Percentiles rank a stretch among this genome's conserved stretches.
Conservation (phyloP, 2,797 vertebrate species). For the Chelonia mydas region DNA sequence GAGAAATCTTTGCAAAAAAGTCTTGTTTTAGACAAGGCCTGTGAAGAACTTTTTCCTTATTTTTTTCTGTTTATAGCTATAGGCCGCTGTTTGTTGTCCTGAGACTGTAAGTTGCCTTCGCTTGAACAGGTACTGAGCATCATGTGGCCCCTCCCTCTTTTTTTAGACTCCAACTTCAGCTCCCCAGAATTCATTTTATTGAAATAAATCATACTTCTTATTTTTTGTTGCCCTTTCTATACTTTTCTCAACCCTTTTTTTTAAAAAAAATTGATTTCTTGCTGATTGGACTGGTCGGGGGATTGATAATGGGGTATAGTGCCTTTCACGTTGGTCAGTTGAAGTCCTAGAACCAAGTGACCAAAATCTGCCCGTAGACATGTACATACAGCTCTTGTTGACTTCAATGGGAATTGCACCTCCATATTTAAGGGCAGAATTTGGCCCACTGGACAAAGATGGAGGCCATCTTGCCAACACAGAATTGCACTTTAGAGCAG, state of each 20-base stretch:
- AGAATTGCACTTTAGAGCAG: background rate
- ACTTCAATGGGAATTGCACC: background rate
- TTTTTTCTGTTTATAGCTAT: background rate
- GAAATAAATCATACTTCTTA: background rate
- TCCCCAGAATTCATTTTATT: background rate
- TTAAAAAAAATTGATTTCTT: background rate
- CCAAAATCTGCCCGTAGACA: background rate
- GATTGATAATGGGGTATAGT: background rate
- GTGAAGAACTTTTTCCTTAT: background rate
- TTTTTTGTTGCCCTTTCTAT: background rate
- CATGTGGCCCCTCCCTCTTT: background rate
- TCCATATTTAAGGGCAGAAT: background rate
- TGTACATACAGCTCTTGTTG: background rate
- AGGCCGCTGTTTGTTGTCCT: background rate
- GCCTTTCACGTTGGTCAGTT: background rate
- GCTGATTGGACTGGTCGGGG: background rate
- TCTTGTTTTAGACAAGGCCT: background rate
- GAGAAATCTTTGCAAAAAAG: background rate
- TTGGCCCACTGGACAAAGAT: background rate
- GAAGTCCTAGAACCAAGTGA: background rate
- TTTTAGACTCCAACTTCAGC: background rate
- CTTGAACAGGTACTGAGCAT: background rate
- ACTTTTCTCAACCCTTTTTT: background rate
- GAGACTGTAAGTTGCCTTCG: background rate
- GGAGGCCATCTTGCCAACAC: background rate